A percentile compares a stretch with the other conserved stretches of the same genome.
Conservation (phyloP, 2,113 vertebrate species). For the Sinocyclocheilus anshuiensis region DNA sequence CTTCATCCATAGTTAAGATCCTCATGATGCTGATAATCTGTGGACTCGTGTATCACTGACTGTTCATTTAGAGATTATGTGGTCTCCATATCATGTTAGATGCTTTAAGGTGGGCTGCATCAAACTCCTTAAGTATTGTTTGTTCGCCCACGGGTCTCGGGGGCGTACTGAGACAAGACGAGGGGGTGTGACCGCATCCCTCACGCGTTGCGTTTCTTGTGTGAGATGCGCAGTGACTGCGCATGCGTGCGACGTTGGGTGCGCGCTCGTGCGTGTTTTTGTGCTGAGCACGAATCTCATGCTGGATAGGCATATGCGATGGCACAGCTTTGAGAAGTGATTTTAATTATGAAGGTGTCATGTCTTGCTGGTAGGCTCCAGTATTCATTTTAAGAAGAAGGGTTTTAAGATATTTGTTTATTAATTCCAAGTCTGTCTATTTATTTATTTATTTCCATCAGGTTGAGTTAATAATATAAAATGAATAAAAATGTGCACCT, state of each 20-base stretch:
- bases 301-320: slow-evolving; percentile 9
- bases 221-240: slow-evolving; percentile 63
- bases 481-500: too few species aligned
- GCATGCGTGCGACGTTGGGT: slow-evolving; percentile 53
- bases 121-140: slow-evolving; percentile 42
- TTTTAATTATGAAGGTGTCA: slow-evolving; percentile 36
- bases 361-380: slow-evolving; percentile 18
- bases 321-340: neutral
- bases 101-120: slow-evolving; percentile 20
- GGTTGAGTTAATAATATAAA: too few species aligned
- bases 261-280: slow-evolving; percentile 62
- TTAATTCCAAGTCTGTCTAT: neutral
- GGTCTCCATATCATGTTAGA: slow-evolving; percentile 8
- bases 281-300: slow-evolving; percentile 52
- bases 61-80: neutral
- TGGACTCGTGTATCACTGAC: neutral
- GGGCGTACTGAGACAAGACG: slow-evolving; percentile 43
- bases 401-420: neutral
- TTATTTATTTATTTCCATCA: too few species aligned
- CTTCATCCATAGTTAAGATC: slow-evolving; percentile 32
- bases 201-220: slow-evolving; percentile 23
- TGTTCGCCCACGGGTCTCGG: slow-evolving; percentile 40
- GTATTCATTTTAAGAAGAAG: neutral
- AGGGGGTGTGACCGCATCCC: slow-evolving; percentile 48
- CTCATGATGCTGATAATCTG: neutral